These are phyloP conservation scores for Darevskia nairensis DNA, from an alignment of 2,797 vertebrate species.

Conservation along the genomic window DNA sequence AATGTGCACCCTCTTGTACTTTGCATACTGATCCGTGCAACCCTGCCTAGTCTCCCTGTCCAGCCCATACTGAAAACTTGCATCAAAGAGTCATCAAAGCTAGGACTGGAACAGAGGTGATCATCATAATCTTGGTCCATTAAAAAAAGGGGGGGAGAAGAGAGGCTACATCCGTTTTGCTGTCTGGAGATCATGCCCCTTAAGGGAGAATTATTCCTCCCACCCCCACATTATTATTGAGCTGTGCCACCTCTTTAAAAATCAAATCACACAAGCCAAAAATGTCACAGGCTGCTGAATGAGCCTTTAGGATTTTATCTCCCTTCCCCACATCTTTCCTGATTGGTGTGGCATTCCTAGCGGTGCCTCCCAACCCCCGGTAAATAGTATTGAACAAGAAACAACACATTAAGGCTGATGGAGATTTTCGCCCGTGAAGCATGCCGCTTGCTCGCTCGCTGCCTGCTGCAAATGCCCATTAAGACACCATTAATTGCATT, in stretches of 20 bases:
- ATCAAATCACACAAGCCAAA: background rate
- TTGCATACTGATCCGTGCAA: too few species aligned
- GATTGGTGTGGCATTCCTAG: background rate
- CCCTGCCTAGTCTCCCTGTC: background rate
- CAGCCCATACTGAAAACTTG: background rate
- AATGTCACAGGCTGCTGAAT: background rate
- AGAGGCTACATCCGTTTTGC: background rate
- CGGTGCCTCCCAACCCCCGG: background rate
- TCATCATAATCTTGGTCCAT: background rate
- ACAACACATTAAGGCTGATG: background rate
- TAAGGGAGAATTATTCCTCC: background rate
- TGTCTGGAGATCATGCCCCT: background rate
- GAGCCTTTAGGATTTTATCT: background rate
- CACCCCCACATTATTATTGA: background rate
- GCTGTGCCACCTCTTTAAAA: rapidly evolving
- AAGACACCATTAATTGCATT: slow-evolving; percentile 31
- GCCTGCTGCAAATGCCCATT: slow-evolving; percentile 46
- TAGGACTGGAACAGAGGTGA: background rate
- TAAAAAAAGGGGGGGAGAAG: background rate
- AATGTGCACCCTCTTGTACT: background rate
- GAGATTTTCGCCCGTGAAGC: background rate
- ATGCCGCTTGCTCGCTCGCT: background rate
- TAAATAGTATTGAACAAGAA: slow-evolving; percentile 1
- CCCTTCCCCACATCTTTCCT: slow-evolving; percentile 26
- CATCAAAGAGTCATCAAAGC: too few species aligned